Percentiles rank a stretch among this genome's conserved stretches.
phyloP scores from a whole-genome alignment of 2,113 vertebrate species.

The Amblyopsis rosae region DNA sequence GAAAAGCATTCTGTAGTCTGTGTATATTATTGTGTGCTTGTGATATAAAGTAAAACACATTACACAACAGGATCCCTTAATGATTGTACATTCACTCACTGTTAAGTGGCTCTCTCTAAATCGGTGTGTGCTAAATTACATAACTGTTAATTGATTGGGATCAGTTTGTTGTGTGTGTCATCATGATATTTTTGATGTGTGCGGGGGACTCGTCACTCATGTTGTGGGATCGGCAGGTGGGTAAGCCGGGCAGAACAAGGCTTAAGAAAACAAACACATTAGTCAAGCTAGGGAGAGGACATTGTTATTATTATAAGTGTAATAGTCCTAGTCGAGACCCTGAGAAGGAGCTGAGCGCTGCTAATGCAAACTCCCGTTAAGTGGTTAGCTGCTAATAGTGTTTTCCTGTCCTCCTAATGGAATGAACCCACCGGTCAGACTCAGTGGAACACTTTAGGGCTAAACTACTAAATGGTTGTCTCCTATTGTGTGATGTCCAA shows the following conservation, averaged over 20 bases:
- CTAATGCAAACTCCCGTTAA: slow-evolving; percentile 72
- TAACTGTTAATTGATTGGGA: neutral
- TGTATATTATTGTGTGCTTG: too few species aligned
- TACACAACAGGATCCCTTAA: too few species aligned
- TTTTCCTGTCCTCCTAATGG: slow-evolving; percentile 71
- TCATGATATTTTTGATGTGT: neutral
- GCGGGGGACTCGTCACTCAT: neutral
- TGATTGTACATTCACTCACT: too few species aligned
- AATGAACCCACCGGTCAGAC: slow-evolving; percentile 56
- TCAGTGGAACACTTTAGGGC: slow-evolving; percentile 25
- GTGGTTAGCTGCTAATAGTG: slow-evolving; percentile 71
- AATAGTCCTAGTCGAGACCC: slow-evolving; percentile 72
- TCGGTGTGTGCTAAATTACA: neutral
- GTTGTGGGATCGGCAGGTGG: slow-evolving; percentile 44
- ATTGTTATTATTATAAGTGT: slow-evolving; percentile 74
- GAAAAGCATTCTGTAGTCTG: too few species aligned
- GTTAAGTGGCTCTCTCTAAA: too few species aligned
- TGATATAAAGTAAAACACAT: too few species aligned
- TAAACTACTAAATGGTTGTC: slow-evolving; percentile 26
- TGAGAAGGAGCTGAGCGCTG: slow-evolving; percentile 32
- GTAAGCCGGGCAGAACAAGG: slow-evolving; percentile 35
- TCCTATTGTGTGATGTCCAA: slow-evolving; percentile 9
- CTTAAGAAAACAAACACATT: slow-evolving; percentile 71
- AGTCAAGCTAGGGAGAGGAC: slow-evolving; percentile 63
- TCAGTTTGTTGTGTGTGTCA: neutral